Evolutionary conservation across 2,797 vertebrate species (phyloP).

Genomic region (Tachyglossus aculeatus): DNA sequence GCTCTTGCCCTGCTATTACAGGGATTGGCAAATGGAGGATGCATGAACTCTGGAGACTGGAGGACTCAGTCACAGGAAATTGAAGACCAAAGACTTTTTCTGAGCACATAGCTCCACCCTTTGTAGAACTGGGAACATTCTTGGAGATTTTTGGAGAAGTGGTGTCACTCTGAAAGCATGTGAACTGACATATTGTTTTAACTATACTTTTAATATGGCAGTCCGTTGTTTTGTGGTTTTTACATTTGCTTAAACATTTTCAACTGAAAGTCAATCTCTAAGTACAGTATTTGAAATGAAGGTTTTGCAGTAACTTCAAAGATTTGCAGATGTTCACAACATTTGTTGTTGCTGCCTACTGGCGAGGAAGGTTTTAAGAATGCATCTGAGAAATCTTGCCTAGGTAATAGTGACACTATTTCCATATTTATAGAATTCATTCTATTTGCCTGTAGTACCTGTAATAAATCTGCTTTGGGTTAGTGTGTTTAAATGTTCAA

Average conservation of each 20-base stretch:
- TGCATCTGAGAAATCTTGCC: conserved; percentile 42
- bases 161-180: too few species aligned
- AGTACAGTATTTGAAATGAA: not conserved
- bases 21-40: not conserved
- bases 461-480: not conserved
- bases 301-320: conserved; percentile 42
- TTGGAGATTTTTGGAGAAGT: too few species aligned
- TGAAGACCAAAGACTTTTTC: not conserved
- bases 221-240: not conserved
- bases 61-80: too few species aligned
- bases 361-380: conserved; percentile 47
- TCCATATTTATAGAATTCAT: conserved; percentile 48
- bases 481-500: not conserved
- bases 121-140: not conserved
- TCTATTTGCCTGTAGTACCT: conserved; percentile 22
- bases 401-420: conserved; percentile 47
- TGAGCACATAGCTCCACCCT: not conserved
- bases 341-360: conserved; percentile 43
- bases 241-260: conserved; percentile 46
- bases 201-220: conserved; percentile 27
- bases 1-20: not conserved
- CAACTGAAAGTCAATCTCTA: conserved; percentile 51
- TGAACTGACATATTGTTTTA: too few species aligned
- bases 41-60: too few species aligned
- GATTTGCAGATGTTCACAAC: conserved; percentile 44